Percentiles rank a stretch among this genome's conserved stretches.
These are phyloP conservation scores for Heterotis niloticus DNA, from an alignment of 2,113 vertebrate species.

Conservation along the genomic window DNA sequence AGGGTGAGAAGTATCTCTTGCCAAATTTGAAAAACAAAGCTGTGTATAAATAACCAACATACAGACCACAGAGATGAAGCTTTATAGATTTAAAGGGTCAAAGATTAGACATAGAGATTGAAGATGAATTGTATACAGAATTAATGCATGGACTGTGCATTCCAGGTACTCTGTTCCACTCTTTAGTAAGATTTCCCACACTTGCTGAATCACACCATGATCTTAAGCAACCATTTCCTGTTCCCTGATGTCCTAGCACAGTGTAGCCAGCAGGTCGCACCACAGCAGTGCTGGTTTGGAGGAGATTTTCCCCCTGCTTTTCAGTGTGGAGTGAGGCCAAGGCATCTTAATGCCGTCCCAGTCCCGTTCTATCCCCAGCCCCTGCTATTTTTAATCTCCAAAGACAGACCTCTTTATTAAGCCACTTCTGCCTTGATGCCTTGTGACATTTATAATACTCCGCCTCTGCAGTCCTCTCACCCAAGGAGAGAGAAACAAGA, in stretches of 20 bases:
- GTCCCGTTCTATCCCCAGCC: slow-evolving; percentile 4
- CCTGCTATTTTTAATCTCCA: slow-evolving; percentile 36
- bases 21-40: too few relatives aligned
- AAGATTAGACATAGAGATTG: too few relatives aligned
- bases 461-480: slow-evolving; percentile 9
- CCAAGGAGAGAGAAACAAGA: background rate
- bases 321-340: slow-evolving; percentile 17
- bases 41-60: too few relatives aligned
- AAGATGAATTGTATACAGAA: too few relatives aligned
- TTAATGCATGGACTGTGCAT: too few relatives aligned
- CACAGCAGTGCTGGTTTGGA: slow-evolving; percentile 29
- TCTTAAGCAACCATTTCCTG: background rate
- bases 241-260: background rate
- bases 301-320: background rate
- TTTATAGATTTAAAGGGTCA: too few relatives aligned
- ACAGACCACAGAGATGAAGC: too few relatives aligned
- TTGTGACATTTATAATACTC: slow-evolving; percentile 30
- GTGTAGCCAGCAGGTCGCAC: slow-evolving; percentile 53
- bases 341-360: slow-evolving; percentile 9
- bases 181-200: too few relatives aligned
- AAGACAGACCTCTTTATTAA: slow-evolving; percentile 40
- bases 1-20: too few relatives aligned
- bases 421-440: slow-evolving; percentile 28
- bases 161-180: too few relatives aligned
- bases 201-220: background rate